Evolutionary conservation across 2,797 vertebrate species (phyloP).

Genomic region (Thalassophryne amazonica): DNA sequence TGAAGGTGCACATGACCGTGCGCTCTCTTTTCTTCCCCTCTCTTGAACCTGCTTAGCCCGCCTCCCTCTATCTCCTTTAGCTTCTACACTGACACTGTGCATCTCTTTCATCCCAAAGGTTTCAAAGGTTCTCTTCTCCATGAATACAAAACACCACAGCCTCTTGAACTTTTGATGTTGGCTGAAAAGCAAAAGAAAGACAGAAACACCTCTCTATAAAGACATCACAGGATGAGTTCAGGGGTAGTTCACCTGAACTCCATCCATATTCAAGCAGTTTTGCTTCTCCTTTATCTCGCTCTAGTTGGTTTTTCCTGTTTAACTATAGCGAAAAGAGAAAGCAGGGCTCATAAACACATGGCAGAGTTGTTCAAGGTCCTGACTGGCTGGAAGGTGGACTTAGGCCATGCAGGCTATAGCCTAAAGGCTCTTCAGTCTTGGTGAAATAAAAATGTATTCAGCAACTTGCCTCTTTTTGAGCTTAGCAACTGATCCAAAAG

Average conservation of each 20-base stretch:
- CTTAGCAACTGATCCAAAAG: conserved; percentile 39
- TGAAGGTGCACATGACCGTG: conserved; percentile 71
- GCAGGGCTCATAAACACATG: conserved; percentile 43
- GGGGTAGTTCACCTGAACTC: conserved; percentile 79
- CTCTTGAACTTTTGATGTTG: conserved; percentile 83
- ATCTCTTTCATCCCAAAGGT: conserved; percentile 76
- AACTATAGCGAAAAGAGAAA: conserved; percentile 39
- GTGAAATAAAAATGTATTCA: conserved; percentile 49
- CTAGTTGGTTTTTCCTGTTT: conserved; percentile 48
- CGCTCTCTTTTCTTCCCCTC: conserved; percentile 55
- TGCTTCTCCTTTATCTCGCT: conserved; percentile 45
- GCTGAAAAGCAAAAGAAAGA: conserved; percentile 77
- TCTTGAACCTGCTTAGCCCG: conserved; percentile 54
- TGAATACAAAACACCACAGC: conserved; percentile 82
- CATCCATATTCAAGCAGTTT: conserved; percentile 72
- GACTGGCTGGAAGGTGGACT: conserved; percentile 26
- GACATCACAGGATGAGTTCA: conserved; percentile 81
- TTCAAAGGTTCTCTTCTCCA: conserved; percentile 77
- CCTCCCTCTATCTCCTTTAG: conserved; percentile 67
- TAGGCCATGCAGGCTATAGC: conserved; percentile 27
- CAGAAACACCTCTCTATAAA: conserved; percentile 75
- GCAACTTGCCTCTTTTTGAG: conserved; percentile 21
- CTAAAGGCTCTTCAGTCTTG: conserved; percentile 5
- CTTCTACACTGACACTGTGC: conserved; percentile 74
- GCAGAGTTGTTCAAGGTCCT: conserved; percentile 41